Percentiles rank a stretch among this genome's conserved stretches.
Conservation (phyloP, 2,888 invertebrate species). For the Cremastobaeus sp. region DNA sequence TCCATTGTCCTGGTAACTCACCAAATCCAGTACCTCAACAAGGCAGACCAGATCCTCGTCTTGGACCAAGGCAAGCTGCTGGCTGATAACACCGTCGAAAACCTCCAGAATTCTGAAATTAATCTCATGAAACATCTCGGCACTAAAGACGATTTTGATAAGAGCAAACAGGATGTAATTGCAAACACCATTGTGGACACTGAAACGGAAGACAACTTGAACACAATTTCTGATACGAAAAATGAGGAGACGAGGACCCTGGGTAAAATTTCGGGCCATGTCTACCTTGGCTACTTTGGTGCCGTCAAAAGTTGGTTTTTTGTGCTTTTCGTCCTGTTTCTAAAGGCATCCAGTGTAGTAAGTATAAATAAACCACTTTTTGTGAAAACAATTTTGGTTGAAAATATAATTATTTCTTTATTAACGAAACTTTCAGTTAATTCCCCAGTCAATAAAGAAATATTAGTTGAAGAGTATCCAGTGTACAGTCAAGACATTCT, state of each 20-base stretch:
- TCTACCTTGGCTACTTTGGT: slow-evolving; percentile 70
- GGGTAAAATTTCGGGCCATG: slow-evolving; percentile 61
- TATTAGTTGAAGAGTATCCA: too few species aligned
- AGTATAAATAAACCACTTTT: too few species aligned
- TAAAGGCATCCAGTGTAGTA: slow-evolving; percentile 21
- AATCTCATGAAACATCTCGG: slow-evolving; percentile 80
- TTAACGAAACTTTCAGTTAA: too few species aligned
- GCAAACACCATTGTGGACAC: slow-evolving; percentile 3
- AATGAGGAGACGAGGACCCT: slow-evolving; percentile 55
- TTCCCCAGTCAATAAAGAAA: too few species aligned
- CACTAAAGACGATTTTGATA: slow-evolving; percentile 1
- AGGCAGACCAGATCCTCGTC: slow-evolving; percentile 79
- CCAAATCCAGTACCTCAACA: slow-evolving; percentile 87
- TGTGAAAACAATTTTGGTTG: too few species aligned
- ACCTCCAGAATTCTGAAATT: slow-evolving; percentile 81
- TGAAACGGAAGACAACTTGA: neutral
- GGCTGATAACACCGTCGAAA: slow-evolving; percentile 80
- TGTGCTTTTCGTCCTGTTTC: slow-evolving; percentile 58
- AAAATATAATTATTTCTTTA: too few species aligned
- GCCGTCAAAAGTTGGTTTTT: slow-evolving; percentile 68
- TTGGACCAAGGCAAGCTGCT: slow-evolving; percentile 78
- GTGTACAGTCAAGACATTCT: too few species aligned
- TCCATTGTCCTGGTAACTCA: slow-evolving; percentile 75
- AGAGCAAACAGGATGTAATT: neutral
- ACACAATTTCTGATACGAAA: slow-evolving; percentile 16